Evolutionary conservation across 2,797 vertebrate genomes (phyloP), one percentile per base, ranked within the genome.

Genomic region (Hyperoplus immaculatus): DNA sequence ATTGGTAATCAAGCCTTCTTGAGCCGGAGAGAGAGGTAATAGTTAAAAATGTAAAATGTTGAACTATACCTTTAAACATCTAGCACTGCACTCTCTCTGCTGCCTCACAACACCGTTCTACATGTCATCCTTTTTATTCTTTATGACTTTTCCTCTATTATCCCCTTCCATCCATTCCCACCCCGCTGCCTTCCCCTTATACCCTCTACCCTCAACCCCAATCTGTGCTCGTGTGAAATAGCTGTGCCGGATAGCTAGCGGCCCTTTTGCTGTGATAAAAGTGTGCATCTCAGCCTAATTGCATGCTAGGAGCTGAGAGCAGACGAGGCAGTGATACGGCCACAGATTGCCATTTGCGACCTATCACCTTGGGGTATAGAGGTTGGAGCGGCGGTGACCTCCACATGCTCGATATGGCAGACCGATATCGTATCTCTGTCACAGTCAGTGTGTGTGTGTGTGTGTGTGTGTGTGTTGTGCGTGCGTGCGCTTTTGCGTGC

Each of bases 241-340:
- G 62, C 75, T 78, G 59, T 56, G 68, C 69, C 41, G n/a, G 82
- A 72, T 65, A 77, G 42, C 62, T 75, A 73, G 74, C 75, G 64
- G 77, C 47, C 18, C 57, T 10, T 36, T 41, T 65, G 69, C 53
- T 5, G 65, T 72, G 77, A 87, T 84, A 85, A 78, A 82, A 68
- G 67, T 76, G 60, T 54, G 76, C 82, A 58, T 83, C 47, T 58
- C 62, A 84, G 85, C 69, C 67, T 78, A 66, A 86, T 65, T 76
- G 64, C 47, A 57, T 5, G 13, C 51, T 15, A 36, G 21, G 78
- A 58, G 53, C 29, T 29, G 56, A 58, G 56, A 70, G 47, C 39
- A 56, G 29, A 62, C 1, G 8, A 69, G 29, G 66, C 36, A 11
- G 60, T 54, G 69, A 88, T 72, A 83, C 77, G 39, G 8, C 65